phyloP scores from a whole-genome alignment of 2,888 invertebrate species.

The Oxycera nigricornis region DNA sequence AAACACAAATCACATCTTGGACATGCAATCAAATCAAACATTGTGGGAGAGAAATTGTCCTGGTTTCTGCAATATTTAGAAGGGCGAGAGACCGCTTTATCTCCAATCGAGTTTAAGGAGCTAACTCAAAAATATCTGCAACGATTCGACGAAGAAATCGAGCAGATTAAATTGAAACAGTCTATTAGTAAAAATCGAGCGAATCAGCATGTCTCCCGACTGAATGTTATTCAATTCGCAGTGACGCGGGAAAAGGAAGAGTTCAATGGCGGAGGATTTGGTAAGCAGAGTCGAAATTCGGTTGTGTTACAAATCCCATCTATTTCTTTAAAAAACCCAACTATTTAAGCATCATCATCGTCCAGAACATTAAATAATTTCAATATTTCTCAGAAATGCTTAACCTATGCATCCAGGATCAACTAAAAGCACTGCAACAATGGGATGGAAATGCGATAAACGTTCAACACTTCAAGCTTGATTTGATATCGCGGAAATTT shows the following conservation, averaged over 20 bases:
- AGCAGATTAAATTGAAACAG: slow-evolving; percentile 80
- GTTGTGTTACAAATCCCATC: not conserved
- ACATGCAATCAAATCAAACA: slow-evolving; percentile 74
- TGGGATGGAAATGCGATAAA: slow-evolving; percentile 62
- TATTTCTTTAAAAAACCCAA: not conserved
- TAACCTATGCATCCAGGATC: slow-evolving; percentile 56
- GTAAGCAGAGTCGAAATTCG: slow-evolving; percentile 56
- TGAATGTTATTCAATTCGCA: slow-evolving; percentile 79
- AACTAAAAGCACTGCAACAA: slow-evolving; percentile 55
- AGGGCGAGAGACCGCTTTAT: slow-evolving; percentile 64
- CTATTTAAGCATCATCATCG: not conserved
- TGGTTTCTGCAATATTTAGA: slow-evolving; percentile 78
- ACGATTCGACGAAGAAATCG: slow-evolving; percentile 78
- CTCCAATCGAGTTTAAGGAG: slow-evolving; percentile 67
- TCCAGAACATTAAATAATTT: not conserved
- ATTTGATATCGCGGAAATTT: slow-evolving; percentile 57
- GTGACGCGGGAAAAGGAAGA: slow-evolving; percentile 76
- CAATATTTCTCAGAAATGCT: slow-evolving; percentile 53
- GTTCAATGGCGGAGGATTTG: slow-evolving; percentile 79
- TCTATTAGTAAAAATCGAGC: slow-evolving; percentile 72
- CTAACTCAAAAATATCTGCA: slow-evolving; percentile 64
- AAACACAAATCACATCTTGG: slow-evolving; percentile 62
- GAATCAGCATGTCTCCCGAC: slow-evolving; percentile 81
- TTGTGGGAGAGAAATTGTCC: slow-evolving; percentile 76
- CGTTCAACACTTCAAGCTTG: slow-evolving; percentile 60